Base-by-base conservation (phyloP, 2,113 vertebrate genomes). In the Sprattus sprattus region DNA sequence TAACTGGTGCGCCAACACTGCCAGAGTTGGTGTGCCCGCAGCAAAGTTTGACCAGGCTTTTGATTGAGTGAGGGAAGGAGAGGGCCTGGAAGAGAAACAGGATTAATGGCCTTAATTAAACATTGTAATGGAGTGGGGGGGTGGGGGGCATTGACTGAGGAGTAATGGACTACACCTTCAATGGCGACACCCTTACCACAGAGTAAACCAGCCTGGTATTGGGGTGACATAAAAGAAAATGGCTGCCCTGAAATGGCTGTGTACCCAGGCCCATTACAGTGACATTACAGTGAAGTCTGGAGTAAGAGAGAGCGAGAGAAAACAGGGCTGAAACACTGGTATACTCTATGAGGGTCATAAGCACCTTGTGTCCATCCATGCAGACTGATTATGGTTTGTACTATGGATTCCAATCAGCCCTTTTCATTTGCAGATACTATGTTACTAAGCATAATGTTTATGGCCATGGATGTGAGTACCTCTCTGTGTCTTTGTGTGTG, bases 91-190 rank as follows among this genome's bases (percentile, higher is more conserved):
- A 85, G 83, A 84, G 84, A 87, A 81, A n/a, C 50, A 32, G 84
- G 84, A 83, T 84, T 86, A 82, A 82, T 81, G 54, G 82, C 81
- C 81, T 86, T 86, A 86, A 86, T 86, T 86, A 86, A 75, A 82
- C 81, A 82, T 75, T 82, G 46, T 82, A 82, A 86, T 86, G 60
- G 85, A 78, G 67, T 32, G 32, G 11, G 4, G 28, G 71, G 9
- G 71, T 28, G 52, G 52, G 52, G 15, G 52, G 52, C 45, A 50
- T 28, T 13, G 81, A 54, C 57, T 71, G 50, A 39, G 45, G 49
- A 81, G 22, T 86, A 60, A 86, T 15, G 81, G 85, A 49, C 67
- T 45, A 15, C n/a, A 46, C 49, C 57, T 39, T 64, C 10, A 50
- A 4, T 10, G 44, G 50, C 28, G 84, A 60, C 46, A 28, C 80